Conservation (phyloP, 2,113 vertebrate species). For the Cebus imitator region DNA sequence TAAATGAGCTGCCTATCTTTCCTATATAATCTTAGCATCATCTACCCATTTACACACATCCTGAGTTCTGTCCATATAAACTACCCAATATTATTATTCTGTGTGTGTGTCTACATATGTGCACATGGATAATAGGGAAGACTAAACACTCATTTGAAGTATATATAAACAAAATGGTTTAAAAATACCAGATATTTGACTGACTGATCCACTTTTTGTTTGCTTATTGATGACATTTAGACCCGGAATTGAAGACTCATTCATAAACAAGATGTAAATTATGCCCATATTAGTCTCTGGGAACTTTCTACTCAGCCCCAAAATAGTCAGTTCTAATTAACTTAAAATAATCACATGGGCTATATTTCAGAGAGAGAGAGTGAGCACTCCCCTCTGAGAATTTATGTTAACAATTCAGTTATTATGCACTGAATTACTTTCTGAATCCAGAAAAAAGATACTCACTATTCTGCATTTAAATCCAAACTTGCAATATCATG, state of each 20-base stretch:
- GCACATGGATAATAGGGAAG: fast-evolving
- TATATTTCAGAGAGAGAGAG: neutral
- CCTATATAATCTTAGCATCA: fast-evolving
- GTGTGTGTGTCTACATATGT: neutral
- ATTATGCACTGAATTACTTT: constrained; percentile 32
- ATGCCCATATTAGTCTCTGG: neutral
- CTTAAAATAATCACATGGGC: neutral
- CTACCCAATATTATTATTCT: neutral
- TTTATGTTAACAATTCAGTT: constrained; percentile 22
- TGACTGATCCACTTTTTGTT: neutral
- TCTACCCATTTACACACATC: fast-evolving
- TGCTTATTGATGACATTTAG: neutral
- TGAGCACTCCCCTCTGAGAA: neutral
- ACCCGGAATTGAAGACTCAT: neutral
- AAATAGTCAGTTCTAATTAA: neutral
- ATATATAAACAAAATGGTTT: neutral
- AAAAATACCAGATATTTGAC: neutral
- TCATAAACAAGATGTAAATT: neutral
- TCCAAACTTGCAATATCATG: neutral
- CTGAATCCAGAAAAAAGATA: constrained; percentile 19
- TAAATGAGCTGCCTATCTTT: fast-evolving
- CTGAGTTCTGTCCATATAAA: neutral
- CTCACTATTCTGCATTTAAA: constrained; percentile 32
- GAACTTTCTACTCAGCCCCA: neutral
- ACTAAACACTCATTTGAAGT: neutral